Percentiles rank a stretch among this genome's conserved stretches.
These are phyloP conservation scores for Alloplasta piceator DNA, from an alignment of 2,888 invertebrate species.

Conservation along the genomic window DNA sequence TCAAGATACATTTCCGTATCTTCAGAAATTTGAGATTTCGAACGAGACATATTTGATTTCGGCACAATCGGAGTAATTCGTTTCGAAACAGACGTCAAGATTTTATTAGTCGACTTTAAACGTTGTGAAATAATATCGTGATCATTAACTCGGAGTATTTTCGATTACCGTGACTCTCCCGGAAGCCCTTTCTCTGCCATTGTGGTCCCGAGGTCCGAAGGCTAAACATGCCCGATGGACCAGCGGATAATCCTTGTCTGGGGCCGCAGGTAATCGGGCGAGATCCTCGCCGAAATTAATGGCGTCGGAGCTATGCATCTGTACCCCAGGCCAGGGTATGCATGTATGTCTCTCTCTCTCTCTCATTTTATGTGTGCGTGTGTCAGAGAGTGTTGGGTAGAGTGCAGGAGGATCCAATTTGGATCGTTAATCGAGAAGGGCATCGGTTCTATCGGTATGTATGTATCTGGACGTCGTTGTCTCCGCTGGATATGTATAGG, in stretches of 20 bases:
- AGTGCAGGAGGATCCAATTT: constrained; percentile 73
- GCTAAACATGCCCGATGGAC: constrained; percentile 52
- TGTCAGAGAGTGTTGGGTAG: constrained; percentile 10
- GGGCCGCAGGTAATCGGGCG: constrained; percentile 73
- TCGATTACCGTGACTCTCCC: constrained; percentile 4
- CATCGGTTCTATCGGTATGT: constrained; percentile 60
- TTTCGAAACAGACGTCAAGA: too few species aligned
- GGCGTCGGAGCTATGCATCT: constrained; percentile 75
- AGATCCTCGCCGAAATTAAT: constrained; percentile 75
- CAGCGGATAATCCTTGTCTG: constrained; percentile 70
- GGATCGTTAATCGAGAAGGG: constrained; percentile 76
- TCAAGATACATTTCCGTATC: too few species aligned
- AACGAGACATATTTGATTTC: too few species aligned
- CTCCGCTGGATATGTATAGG: constrained; percentile 38
- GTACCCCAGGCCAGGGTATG: constrained; percentile 69
- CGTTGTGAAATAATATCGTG: too few species aligned
- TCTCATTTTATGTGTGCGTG: constrained; percentile 1
- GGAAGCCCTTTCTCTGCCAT: constrained; percentile 19
- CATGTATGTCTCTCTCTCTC: constrained; percentile 5
- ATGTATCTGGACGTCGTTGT: constrained; percentile 55
- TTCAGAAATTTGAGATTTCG: too few species aligned
- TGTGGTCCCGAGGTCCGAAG: constrained; percentile 32
- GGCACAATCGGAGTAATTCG: too few species aligned
- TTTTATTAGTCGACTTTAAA: too few species aligned
- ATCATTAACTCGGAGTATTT: too few species aligned